Evolutionary conservation across 1,140 invertebrate genomes (phyloP).

Genomic region (Polypedilum pembai): DNA sequence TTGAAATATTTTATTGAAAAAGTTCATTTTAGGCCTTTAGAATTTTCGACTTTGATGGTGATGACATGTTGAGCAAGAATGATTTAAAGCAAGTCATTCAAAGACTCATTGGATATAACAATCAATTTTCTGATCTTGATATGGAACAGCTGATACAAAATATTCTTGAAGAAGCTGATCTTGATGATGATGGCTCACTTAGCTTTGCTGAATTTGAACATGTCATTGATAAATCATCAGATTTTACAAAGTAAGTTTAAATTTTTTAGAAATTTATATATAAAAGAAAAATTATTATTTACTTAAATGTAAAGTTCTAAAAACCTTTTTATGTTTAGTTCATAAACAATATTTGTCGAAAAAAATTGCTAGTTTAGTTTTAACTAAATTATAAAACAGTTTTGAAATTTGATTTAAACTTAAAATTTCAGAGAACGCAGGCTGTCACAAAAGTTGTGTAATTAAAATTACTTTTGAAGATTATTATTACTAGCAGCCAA

Average conservation of each 20-base stretch:
- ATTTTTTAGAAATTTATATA: too few relatives aligned
- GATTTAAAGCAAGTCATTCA: constrained; percentile 67
- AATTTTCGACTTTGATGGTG: constrained; percentile 80
- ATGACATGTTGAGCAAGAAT: constrained; percentile 76
- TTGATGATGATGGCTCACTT: constrained; percentile 84
- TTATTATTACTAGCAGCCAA: too few relatives aligned
- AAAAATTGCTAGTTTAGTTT: too few relatives aligned
- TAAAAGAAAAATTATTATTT: too few relatives aligned
- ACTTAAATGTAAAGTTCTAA: too few relatives aligned
- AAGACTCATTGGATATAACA: constrained; percentile 57
- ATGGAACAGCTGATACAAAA: constrained; percentile 64
- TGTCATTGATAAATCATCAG: constrained; percentile 85
- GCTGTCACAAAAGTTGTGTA: too few relatives aligned
- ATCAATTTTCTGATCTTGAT: constrained; percentile 57
- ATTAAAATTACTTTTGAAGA: too few relatives aligned
- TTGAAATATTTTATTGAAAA: neutral
- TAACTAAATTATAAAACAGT: too few relatives aligned
- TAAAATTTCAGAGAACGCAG: too few relatives aligned
- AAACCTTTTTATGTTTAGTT: too few relatives aligned
- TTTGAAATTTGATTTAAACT: too few relatives aligned
- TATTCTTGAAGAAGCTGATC: constrained; percentile 80
- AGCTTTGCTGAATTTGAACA: constrained; percentile 94
- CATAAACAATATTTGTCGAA: too few relatives aligned
- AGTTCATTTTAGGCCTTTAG: constrained; percentile 29
- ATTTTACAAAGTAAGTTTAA: constrained; percentile 68